These are phyloP conservation scores for Ameiurus melas DNA, from an alignment of 2,113 vertebrate species.

Conservation along the genomic window DNA sequence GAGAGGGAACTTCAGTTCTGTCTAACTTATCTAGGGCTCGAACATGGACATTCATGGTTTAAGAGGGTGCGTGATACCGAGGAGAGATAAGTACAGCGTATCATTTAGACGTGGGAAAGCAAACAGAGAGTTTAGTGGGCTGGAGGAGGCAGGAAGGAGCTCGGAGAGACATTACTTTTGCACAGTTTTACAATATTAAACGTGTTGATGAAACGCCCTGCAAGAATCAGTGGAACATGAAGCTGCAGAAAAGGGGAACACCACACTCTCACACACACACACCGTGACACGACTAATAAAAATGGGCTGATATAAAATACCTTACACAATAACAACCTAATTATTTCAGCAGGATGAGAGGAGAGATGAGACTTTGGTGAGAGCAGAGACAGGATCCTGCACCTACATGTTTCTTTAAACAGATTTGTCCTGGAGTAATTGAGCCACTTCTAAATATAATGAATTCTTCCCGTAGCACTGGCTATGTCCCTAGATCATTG, in stretches of 20 bases:
- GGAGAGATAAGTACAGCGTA: too few relatives aligned
- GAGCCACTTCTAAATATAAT: too few relatives aligned
- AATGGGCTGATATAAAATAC: background rate
- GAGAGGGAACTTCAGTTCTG: background rate
- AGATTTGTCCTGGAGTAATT: too few relatives aligned
- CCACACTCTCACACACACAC: background rate
- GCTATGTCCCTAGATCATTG: too few relatives aligned
- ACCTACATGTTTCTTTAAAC: too few relatives aligned
- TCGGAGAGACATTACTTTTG: constrained; percentile 41
- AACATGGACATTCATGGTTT: background rate
- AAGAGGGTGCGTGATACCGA: background rate
- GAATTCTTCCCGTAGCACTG: too few relatives aligned
- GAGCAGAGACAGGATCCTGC: background rate
- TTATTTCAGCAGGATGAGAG: background rate
- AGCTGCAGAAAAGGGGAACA: constrained; percentile 2
- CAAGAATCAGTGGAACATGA: constrained; percentile 36
- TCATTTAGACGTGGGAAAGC: background rate
- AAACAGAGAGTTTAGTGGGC: background rate
- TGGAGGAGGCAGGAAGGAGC: background rate
- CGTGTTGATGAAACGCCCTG: constrained; percentile 12
- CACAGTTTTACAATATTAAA: constrained; percentile 41
- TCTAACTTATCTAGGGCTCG: background rate
- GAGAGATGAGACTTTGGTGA: background rate
- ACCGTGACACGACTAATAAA: background rate
- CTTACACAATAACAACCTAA: background rate